These are phyloP conservation scores for Crossaster papposus DNA, from an alignment of 53 echinoderm and acorn worm species.

Conservation along the genomic window DNA sequence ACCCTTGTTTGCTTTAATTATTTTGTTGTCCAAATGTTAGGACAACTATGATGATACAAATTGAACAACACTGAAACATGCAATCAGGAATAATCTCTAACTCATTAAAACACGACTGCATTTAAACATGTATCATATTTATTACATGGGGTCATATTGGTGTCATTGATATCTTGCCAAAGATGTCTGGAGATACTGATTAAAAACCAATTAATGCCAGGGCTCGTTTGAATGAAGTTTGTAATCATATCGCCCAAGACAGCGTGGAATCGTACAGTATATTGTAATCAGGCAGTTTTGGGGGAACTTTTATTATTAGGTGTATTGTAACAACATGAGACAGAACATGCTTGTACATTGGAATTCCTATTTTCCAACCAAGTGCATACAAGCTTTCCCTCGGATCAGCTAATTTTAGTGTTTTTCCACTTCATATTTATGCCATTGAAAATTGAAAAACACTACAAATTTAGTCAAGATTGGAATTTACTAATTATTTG, in stretches of 20 bases:
- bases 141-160: background rate
- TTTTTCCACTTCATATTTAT: no score
- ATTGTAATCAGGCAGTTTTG: background rate
- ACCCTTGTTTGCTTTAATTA: no score
- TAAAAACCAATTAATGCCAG: background rate
- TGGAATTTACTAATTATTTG: no score
- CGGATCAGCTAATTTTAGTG: no score
- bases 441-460: no score
- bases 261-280: background rate
- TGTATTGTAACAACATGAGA: background rate
- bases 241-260: background rate
- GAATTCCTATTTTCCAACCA: background rate
- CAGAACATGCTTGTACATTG: conserved; percentile 7
- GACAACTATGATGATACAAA: no score
- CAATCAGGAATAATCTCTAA: no score
- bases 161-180: background rate
- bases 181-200: background rate
- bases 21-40: no score
- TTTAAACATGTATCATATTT: background rate
- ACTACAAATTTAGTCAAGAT: no score
- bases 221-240: background rate
- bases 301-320: background rate
- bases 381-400: no score
- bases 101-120: background rate
- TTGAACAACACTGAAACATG: no score